A percentile compares a stretch with the other conserved stretches of the same genome.
Conservation (phyloP, 2,797 vertebrate species). For the Rallus crepitans region DNA sequence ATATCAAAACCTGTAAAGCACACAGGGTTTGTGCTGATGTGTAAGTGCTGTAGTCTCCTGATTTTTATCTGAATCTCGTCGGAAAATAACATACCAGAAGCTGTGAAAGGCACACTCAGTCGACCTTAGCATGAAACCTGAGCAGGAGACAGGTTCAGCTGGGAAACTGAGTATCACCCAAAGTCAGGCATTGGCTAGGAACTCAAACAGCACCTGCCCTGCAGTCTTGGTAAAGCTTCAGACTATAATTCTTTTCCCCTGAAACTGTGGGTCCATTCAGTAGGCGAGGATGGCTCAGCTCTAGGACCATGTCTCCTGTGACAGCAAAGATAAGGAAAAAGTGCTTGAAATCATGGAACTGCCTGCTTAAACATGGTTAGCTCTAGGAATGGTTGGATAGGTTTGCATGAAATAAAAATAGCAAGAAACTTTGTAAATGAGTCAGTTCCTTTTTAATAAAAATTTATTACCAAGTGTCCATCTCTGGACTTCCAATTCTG, state of each 20-base stretch:
- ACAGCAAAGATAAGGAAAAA: background rate
- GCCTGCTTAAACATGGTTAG: background rate
- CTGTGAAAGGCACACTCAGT: background rate
- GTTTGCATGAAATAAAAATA: background rate
- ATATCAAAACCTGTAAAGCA: background rate
- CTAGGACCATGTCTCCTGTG: background rate
- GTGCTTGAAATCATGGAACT: background rate
- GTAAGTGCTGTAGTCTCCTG: background rate
- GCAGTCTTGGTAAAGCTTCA: background rate
- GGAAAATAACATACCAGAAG: background rate
- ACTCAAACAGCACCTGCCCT: background rate
- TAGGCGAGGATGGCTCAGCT: background rate
- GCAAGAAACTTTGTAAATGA: background rate
- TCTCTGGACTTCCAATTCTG: background rate
- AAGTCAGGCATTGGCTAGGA: background rate
- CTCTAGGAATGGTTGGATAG: background rate
- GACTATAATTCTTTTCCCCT: background rate
- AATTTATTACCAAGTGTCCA: background rate
- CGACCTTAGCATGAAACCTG: background rate
- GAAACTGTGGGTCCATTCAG: background rate
- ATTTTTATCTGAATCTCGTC: background rate
- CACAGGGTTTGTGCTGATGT: background rate
- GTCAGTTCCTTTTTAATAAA: background rate
- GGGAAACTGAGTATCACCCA: background rate
- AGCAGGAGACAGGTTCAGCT: background rate